Evolutionary conservation across 2,888 invertebrate genomes (phyloP).

Genomic region (Andrena minutula): DNA sequence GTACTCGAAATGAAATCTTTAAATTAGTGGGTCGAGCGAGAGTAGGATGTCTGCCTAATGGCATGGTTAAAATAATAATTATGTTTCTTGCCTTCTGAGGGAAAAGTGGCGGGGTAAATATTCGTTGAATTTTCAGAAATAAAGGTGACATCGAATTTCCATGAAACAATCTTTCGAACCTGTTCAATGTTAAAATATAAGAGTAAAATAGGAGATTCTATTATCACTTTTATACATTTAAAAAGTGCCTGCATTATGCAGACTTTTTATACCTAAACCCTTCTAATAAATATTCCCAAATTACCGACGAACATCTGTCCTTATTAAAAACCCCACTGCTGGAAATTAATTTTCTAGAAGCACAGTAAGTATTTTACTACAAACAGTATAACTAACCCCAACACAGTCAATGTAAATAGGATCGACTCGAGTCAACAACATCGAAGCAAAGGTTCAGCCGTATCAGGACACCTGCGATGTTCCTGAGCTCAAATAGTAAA

Average conservation of each 20-base stretch:
- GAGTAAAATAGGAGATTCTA: too few species aligned
- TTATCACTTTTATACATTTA: too few species aligned
- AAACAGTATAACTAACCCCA: too few species aligned
- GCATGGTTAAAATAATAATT: slow-evolving; percentile 33
- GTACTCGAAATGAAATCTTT: slow-evolving; percentile 23
- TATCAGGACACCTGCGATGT: not conserved
- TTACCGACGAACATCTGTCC: too few species aligned
- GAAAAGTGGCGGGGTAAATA: not conserved
- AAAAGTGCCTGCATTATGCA: too few species aligned
- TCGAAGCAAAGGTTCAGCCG: not conserved
- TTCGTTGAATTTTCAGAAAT: not conserved
- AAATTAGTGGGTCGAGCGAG: slow-evolving; percentile 23
- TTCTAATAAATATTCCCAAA: too few species aligned
- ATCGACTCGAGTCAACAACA: not conserved
- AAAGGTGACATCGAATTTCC: not conserved
- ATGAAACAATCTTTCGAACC: not conserved
- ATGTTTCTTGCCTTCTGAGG: not conserved
- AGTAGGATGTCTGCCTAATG: slow-evolving; percentile 12
- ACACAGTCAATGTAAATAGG: not conserved
- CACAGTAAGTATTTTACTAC: not conserved
- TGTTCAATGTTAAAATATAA: too few species aligned
- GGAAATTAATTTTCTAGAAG: not conserved
- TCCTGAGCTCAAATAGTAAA: not conserved
- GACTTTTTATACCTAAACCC: too few species aligned
- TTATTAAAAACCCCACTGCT: not conserved